A percentile compares a stretch with the other conserved stretches of the same genome.
Conservation (phyloP, 2,797 vertebrate genomes). For the Glossophaga mutica region DNA sequence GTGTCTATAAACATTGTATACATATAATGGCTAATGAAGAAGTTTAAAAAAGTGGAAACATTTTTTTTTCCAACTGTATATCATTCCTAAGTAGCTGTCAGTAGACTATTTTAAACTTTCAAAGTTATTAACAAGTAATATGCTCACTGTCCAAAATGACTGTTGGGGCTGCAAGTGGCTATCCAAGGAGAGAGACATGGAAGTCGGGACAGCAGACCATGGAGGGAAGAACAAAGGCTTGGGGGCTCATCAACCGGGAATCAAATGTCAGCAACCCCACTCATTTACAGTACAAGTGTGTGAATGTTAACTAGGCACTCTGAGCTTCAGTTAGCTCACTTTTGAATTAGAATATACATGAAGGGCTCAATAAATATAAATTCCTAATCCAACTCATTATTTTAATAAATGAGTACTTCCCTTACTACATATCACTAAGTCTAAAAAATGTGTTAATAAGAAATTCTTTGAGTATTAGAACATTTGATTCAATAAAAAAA, state of each 20-base stretch:
- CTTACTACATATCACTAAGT: not conserved
- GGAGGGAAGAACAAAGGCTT: not conserved
- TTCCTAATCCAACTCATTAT: not conserved
- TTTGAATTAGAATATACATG: slow-evolving; percentile 2
- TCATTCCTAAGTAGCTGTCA: not conserved
- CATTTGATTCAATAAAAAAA: not conserved
- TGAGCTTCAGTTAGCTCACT: not conserved
- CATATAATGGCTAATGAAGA: not conserved
- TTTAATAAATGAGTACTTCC: not conserved
- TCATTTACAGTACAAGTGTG: not conserved
- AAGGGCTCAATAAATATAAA: not conserved
- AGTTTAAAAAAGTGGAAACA: not conserved
- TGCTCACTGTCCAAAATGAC: not conserved
- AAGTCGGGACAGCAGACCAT: not conserved
- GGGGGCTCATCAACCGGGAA: not conserved
- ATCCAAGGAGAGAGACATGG: not conserved
- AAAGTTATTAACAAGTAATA: not conserved
- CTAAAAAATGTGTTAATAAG: not conserved
- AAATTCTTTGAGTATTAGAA: not conserved
- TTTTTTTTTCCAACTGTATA: not conserved
- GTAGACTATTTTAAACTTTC: not conserved
- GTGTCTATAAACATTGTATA: not conserved
- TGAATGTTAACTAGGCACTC: not conserved
- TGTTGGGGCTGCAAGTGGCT: not conserved
- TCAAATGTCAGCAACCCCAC: not conserved